Base-by-base conservation (phyloP, 2,113 vertebrate species). In the Thryonomys swinderianus region DNA sequence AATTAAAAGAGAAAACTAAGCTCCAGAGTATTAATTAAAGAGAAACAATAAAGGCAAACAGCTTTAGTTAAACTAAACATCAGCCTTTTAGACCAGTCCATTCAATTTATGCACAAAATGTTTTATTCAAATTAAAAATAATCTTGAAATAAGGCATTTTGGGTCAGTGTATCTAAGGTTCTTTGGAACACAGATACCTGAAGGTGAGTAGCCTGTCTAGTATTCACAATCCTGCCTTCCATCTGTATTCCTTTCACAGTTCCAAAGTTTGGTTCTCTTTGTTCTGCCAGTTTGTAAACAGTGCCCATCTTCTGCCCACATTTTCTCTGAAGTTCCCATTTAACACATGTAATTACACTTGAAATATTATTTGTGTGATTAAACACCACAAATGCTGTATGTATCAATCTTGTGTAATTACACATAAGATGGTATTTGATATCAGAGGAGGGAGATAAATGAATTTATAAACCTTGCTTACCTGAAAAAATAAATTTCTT, bases 91-190 rank as follows among this genome's bases (percentile, higher is more conserved):
- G 20, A 42, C 85, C 45, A 85, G 64, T 25, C 2, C 4, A 55
- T n/a, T 85, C 20, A 34, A 18, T 57, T 80, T 85, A 73, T 85
- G 55, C 9, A 42, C 42, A 67, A 32, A 84, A 64, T 62, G 21
- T 32, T 92, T 55, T 76, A 79, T 89, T 69, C n/a, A 93, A 79
- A 71, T 78, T 92, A 71, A 89, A 71, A 88, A 53, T 83, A 78
- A 87, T n/a, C 34, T n/a, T 64, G 53, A 91, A 74, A 42, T 67
- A 62, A 91, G 87, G 32, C 34, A 6, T 88, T 17, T 55, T 69
- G 51, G 67, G 4, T 92, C 48, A 90, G 10, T 73, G 21, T 94
- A 0, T 62, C 30, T 59, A 18, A 64, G 13, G 34, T 79, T 80
- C 71, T 79, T 40, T 89, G 16, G 73, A 80, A 57, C 69, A 59